A percentile compares a stretch with the other conserved stretches of the same genome.
Conservation (phyloP, 2,888 invertebrate species). For the Erannis defoliaria region DNA sequence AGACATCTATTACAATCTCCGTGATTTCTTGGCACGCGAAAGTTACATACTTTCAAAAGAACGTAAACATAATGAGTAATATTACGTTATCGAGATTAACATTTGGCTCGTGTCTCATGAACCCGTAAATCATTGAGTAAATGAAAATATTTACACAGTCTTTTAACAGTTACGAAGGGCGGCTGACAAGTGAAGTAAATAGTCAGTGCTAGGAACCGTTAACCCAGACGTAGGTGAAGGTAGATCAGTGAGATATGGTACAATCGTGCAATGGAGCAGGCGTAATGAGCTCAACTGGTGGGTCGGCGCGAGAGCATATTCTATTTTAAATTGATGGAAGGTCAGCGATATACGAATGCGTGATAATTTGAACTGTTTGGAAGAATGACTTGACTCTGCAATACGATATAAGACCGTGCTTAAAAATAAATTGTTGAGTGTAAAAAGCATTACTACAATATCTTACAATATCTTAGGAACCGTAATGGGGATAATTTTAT, state of each 20-base stretch:
- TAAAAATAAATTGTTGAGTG: no score
- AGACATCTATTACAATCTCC: conserved; percentile 4
- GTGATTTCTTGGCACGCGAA: conserved; percentile 2
- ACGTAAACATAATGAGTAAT: conserved; percentile 5
- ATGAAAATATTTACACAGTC: conserved; percentile 42
- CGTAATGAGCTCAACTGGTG: conserved; percentile 38
- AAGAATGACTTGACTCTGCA: conserved; percentile 12
- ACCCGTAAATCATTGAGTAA: conserved; percentile 36
- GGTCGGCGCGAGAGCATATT: conserved; percentile 50
- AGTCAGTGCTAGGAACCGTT: conserved; percentile 26
- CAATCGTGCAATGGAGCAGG: not conserved
- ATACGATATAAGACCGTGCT: no score
- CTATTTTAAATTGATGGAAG: conserved; percentile 84
- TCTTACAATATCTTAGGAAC: no score
- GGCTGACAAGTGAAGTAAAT: conserved; percentile 40
- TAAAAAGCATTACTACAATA: no score
- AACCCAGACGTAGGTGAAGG: conserved; percentile 32
- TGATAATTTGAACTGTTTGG: conserved; percentile 32
- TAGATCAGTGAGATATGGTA: conserved; percentile 34
- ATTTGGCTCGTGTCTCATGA: conserved; percentile 31
- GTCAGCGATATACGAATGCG: conserved; percentile 56
- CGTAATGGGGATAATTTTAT: no score
- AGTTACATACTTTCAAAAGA: conserved; percentile 8
- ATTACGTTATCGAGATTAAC: conserved; percentile 19
- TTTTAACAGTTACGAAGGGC: conserved; percentile 38